Conservation (phyloP, 2,888 invertebrate genomes). For the Calephelis perditalis region DNA sequence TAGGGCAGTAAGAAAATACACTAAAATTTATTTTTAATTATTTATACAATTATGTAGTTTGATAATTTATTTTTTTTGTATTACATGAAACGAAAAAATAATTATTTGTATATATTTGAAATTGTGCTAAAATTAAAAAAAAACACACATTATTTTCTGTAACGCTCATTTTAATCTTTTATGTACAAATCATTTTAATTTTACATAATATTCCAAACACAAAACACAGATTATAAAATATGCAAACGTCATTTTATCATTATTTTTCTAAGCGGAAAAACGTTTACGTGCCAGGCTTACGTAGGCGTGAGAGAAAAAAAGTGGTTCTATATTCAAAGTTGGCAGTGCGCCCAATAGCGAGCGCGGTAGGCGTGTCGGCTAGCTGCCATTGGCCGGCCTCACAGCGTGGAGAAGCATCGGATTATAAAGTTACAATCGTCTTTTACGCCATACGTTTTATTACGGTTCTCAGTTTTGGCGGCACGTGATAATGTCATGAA, state of each 20-base stretch:
- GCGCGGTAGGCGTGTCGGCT: slow-evolving; percentile 67
- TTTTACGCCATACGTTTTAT: slow-evolving; percentile 31
- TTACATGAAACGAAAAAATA: too few relatives aligned
- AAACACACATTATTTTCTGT: too few relatives aligned
- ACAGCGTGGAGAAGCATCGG: slow-evolving; percentile 52
- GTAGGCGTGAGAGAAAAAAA: slow-evolving; percentile 74
- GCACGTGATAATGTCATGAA: slow-evolving; percentile 16
- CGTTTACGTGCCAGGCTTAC: slow-evolving; percentile 44
- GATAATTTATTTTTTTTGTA: too few relatives aligned
- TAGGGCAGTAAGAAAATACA: too few relatives aligned
- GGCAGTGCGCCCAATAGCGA: slow-evolving; percentile 60
- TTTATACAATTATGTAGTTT: too few relatives aligned
- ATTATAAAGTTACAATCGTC: slow-evolving; percentile 58
- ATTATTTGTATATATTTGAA: too few relatives aligned
- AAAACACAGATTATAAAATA: background rate
- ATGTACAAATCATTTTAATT: too few relatives aligned
- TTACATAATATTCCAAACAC: too few relatives aligned
- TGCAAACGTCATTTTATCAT: slow-evolving; percentile 1
- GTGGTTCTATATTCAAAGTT: slow-evolving; percentile 76
- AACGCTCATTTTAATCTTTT: too few relatives aligned
- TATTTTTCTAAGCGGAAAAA: slow-evolving; percentile 34
- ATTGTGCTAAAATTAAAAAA: too few relatives aligned
- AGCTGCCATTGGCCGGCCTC: slow-evolving; percentile 53
- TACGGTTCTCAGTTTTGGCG: slow-evolving; percentile 30
- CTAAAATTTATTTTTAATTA: too few relatives aligned